These are phyloP conservation scores for Probosciger aterrimus DNA, from an alignment of 2,113 vertebrate genomes.

Conservation along the genomic window DNA sequence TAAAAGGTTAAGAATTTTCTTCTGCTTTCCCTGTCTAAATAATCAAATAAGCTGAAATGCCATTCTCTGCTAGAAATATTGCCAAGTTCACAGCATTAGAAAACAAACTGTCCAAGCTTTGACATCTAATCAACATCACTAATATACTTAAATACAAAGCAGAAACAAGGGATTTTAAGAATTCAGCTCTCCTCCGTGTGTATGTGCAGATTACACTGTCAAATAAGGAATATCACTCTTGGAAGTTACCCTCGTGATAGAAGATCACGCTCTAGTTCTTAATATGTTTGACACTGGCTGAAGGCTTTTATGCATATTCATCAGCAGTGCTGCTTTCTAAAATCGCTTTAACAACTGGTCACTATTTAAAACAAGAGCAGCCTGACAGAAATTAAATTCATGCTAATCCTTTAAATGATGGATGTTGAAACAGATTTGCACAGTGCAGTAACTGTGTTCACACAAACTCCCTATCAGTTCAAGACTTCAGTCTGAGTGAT, in stretches of 20 bases:
- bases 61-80: neutral
- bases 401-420: neutral
- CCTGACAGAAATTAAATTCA: neutral
- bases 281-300: neutral
- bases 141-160: neutral
- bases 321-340: neutral
- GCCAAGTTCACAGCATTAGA: neutral
- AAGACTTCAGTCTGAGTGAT: slow-evolving; percentile 32
- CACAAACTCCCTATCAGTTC: neutral
- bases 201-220: neutral
- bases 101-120: neutral
- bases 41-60: neutral
- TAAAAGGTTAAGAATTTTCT: neutral
- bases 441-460: neutral
- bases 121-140: neutral
- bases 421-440: neutral
- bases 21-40: neutral
- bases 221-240: neutral
- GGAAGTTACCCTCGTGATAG: neutral
- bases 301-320: neutral
- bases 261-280: neutral
- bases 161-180: neutral
- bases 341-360: neutral
- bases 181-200: neutral
- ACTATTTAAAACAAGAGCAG: neutral